Evolutionary conservation across 2,797 vertebrate species (phyloP).

Genomic region (Diglossa cyanea): DNA sequence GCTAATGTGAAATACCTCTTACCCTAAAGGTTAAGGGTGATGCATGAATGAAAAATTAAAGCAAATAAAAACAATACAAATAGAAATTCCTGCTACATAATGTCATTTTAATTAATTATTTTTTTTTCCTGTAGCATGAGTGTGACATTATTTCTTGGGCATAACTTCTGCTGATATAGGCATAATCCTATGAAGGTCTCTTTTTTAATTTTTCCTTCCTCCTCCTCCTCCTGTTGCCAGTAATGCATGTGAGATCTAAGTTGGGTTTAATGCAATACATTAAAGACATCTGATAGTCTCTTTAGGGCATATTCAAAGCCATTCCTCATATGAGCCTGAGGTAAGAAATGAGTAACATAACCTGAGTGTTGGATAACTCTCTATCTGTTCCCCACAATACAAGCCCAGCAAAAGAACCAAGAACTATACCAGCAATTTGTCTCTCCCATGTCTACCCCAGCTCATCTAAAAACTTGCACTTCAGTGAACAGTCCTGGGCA

Average conservation of each 20-base stretch:
- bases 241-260: background rate
- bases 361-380: background rate
- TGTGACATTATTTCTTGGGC: background rate
- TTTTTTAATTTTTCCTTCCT: rapidly evolving
- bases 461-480: background rate
- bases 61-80: conserved; percentile 42
- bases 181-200: background rate
- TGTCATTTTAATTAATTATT: background rate
- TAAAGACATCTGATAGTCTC: background rate
- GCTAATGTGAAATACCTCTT: conserved; percentile 79
- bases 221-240: background rate
- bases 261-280: background rate
- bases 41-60: conserved; percentile 67
- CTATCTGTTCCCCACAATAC: background rate
- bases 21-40: conserved; percentile 80
- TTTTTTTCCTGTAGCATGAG: background rate
- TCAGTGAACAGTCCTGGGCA: background rate
- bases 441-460: background rate
- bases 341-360: background rate
- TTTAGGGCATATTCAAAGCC: background rate
- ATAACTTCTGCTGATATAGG: background rate
- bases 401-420: background rate
- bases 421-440: background rate
- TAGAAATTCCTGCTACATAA: background rate
- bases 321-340: background rate